Base-by-base conservation (phyloP, 35 echinoderm and acorn worm genomes). In the Patiria miniata region DNA sequence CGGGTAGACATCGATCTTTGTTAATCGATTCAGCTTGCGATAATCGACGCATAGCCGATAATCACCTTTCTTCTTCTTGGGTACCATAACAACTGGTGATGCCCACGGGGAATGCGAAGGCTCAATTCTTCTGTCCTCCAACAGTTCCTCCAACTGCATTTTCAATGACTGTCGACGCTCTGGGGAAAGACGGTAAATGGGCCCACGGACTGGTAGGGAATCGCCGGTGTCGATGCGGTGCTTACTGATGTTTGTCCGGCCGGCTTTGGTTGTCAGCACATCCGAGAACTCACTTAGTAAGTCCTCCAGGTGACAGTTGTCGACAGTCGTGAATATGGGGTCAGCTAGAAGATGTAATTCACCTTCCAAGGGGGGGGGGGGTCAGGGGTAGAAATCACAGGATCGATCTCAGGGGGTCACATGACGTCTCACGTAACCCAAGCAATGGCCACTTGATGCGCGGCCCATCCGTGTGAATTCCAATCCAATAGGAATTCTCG, bases 21-120 rank as follows among this genome's bases (percentile, higher is more conserved):
- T 86, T 21, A 39, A 37, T 51, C 61, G 29, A 56, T 91, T 91
- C 29, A 92, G 28, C 29, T 78, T 76, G 5, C 85, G 73, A 77
- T 87, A 91, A 54, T 91, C 90, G 16, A 91, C 40, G 58, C 90
- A 91, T 18, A 87, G 77, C 82, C 90, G 28, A 54, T 55, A 80
- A 7, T 36, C 65, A 1, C 83, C 83, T 36, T 39, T 78, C 29
- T 69, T 78, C n/a, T 12, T n/a, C 38, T 91, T 91, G 40, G 83
- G 83, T 37, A 91, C 90, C 52, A 91, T 79, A 8, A 87, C 83
- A 29, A 91, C 83, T 37, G 90, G 90, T 18, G 83, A 87, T 26
- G 84, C 39, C 90, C 90, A 91, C 29, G 90, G 83, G n/a, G 73
- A 61, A 29, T 22, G 51, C 0, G 73, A 86, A 18, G 86, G 83